Conservation (phyloP, 2,797 vertebrate genomes). For the Microcaecilia unicolor region DNA sequence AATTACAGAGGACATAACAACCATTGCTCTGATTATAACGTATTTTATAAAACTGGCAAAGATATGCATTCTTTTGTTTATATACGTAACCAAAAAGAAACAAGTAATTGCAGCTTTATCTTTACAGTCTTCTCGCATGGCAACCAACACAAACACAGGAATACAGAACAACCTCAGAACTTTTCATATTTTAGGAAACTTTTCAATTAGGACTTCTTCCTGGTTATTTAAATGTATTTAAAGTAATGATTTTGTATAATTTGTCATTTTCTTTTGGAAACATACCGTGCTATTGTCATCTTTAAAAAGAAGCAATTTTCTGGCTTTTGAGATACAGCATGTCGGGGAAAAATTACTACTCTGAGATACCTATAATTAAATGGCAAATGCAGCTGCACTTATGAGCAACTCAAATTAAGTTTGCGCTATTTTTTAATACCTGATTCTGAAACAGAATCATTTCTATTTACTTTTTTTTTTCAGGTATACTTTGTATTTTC, state of each 20-base stretch:
- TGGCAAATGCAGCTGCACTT: conserved; percentile 84
- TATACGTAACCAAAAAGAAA: conserved; percentile 11
- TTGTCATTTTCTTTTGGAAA: conserved; percentile 77
- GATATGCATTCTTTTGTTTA: too few species aligned
- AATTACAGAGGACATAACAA: too few species aligned
- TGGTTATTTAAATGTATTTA: conserved; percentile 71
- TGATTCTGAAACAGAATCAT: conserved; percentile 45
- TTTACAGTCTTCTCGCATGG: conserved; percentile 12
- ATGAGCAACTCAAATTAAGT: conserved; percentile 74
- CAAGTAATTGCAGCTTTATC: not conserved
- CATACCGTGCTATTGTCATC: conserved; percentile 91
- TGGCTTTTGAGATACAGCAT: conserved; percentile 93
- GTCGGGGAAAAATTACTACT: conserved; percentile 93
- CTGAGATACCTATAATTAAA: conserved; percentile 93
- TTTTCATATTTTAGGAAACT: conserved; percentile 49
- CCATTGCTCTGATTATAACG: too few species aligned
- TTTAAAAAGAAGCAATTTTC: conserved; percentile 97
- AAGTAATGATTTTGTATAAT: conserved; percentile 86
- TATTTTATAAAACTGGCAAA: too few species aligned
- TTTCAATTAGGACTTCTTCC: conserved; percentile 55
- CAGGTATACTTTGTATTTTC: conserved; percentile 23
- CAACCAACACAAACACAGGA: conserved; percentile 8
- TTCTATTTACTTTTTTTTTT: conserved; percentile 38
- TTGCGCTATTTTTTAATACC: conserved; percentile 77
- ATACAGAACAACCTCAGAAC: conserved; percentile 18